These are phyloP conservation scores for Morpho helenor DNA, from an alignment of 2,888 invertebrate species.

Conservation along the genomic window DNA sequence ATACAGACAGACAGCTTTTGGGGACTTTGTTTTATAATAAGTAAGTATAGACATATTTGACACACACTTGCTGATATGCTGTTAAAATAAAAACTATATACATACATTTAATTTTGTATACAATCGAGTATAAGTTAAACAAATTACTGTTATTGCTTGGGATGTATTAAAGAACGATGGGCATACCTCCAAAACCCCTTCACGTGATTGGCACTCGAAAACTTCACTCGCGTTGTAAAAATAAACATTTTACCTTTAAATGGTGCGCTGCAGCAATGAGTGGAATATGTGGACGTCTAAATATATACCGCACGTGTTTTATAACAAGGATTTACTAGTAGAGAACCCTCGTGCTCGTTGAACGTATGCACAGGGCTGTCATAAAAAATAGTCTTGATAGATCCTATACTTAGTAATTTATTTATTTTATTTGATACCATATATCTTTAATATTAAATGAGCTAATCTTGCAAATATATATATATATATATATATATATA, in stretches of 20 bases:
- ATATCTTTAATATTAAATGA: too few species aligned
- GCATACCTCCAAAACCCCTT: slow-evolving; percentile 19
- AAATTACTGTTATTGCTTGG: slow-evolving; percentile 2
- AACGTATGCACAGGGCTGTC: slow-evolving; percentile 14
- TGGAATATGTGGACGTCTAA: slow-evolving; percentile 15
- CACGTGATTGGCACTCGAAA: slow-evolving; percentile 16
- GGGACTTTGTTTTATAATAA: too few species aligned
- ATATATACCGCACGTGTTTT: slow-evolving; percentile 22
- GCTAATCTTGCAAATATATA: too few species aligned
- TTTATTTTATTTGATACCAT: too few species aligned
- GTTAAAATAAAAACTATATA: too few species aligned
- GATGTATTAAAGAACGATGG: slow-evolving; percentile 10
- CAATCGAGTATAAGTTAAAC: background rate
- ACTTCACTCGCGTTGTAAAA: slow-evolving; percentile 12
- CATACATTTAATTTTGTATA: too few species aligned
- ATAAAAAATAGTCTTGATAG: slow-evolving; percentile 17
- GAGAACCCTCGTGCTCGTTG: slow-evolving; percentile 1
- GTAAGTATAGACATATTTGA: too few species aligned
- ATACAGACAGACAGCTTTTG: too few species aligned
- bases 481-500: too few species aligned
- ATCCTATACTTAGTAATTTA: too few species aligned
- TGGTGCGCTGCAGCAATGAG: slow-evolving; percentile 14
- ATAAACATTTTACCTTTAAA: slow-evolving; percentile 24
- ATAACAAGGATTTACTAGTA: slow-evolving; percentile 17
- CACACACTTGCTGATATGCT: too few species aligned